Evolutionary conservation across 2,113 vertebrate genomes (phyloP), one percentile per base, ranked within the genome.

Genomic region (Melospiza melodia): DNA sequence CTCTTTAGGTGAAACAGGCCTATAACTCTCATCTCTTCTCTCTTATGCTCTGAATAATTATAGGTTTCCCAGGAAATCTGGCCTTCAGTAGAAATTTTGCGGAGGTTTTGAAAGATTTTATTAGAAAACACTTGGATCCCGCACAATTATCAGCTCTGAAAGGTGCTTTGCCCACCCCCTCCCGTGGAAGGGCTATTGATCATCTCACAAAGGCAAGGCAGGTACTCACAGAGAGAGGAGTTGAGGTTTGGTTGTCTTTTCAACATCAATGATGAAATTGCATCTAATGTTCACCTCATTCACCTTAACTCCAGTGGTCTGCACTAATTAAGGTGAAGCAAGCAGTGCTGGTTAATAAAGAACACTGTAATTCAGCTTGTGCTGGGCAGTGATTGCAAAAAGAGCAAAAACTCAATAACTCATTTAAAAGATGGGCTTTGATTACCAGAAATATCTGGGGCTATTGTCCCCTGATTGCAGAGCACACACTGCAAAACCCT

Each of bases 101-200:
- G 78, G 93, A 96, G 89, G 93, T 96, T 97, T 97, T 96, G 96
- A 96, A 95, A 97, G 93, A 96, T 98, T 98, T 97, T 97, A 96
- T 97, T 94, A 97, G 91, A 94, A 97, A 95, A 89, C 75, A 94
- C 94, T 97, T 90, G 93, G 94, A 82, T 86, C 91, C 97, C 88
- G 82, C 92, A 95, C 97, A 96, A 95, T 98, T 97, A 97, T 90
- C 95, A 94, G 92, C 89, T 96, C 97, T 97, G 91, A 98, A 97
- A 97, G 84, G 89, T 96, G 90, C 86, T 97, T 93, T 96, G 93
- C 95, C 93, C 94, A 94, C 91, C 93, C 78, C 91, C 94, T 95
- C 93, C 89, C 78, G 84, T 76, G 87, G 94, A 97, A 96, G 82
- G 91, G 87, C 49, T 97, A 98, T 98, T 90, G 98, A 98, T 97